These are phyloP conservation scores for Sebastes elongatus DNA, from an alignment of 2,797 vertebrate genomes.

Conservation along the genomic window DNA sequence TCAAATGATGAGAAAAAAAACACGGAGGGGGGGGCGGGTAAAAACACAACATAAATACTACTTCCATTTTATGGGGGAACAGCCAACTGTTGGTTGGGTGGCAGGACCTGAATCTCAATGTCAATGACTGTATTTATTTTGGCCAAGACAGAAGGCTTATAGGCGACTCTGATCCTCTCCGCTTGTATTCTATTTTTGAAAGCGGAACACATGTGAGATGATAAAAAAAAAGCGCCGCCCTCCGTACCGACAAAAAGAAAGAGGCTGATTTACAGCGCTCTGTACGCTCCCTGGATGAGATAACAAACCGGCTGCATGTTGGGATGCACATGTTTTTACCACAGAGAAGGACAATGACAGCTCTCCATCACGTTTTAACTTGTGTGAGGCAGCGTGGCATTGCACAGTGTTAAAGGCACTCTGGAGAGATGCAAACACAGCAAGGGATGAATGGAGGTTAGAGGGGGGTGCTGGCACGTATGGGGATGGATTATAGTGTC, in stretches of 20 bases:
- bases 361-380: conserved; percentile 70
- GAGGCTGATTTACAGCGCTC: conserved; percentile 27
- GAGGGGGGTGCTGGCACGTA: conserved; percentile 63
- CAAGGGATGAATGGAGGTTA: conserved; percentile 71
- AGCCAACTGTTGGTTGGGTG: conserved; percentile 64
- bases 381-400: conserved; percentile 49
- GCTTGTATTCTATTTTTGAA: conserved; percentile 57
- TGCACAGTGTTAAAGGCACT: conserved; percentile 58
- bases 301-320: conserved; percentile 49
- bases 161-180: conserved; percentile 20
- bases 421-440: conserved; percentile 68
- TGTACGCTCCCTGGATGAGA: conserved; percentile 48
- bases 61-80: conserved; percentile 60
- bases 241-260: neutral
- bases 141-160: conserved; percentile 37
- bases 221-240: conserved; percentile 45
- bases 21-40: neutral
- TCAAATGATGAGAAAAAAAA: conserved; percentile 26
- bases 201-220: conserved; percentile 54
- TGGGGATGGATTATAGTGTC: conserved; percentile 77
- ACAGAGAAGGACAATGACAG: conserved; percentile 68
- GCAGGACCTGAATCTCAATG: conserved; percentile 70
- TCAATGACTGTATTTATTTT: conserved; percentile 40
- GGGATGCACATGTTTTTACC: conserved; percentile 62
- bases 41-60: conserved; percentile 72